Evolutionary conservation across 2,888 invertebrate genomes (phyloP).

Genomic region (Ernsta delagoae): DNA sequence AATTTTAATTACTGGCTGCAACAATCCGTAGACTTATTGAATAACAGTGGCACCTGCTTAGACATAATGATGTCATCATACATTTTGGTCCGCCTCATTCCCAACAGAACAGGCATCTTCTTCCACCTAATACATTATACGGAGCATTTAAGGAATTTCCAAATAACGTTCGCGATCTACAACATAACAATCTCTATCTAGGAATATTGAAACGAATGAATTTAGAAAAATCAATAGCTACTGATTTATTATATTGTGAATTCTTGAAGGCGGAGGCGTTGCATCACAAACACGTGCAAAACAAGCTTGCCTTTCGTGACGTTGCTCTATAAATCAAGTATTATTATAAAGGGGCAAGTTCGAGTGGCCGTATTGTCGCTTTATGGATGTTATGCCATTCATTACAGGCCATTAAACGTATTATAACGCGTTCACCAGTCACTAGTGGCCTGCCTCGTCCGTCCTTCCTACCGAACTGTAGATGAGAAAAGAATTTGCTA

Average conservation of each 20-base stretch:
- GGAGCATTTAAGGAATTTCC: too few relatives aligned
- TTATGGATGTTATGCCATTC: conserved; percentile 84
- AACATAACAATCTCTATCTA: neutral
- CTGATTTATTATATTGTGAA: conserved; percentile 61
- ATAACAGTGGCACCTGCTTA: too few relatives aligned
- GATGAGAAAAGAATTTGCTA: conserved; percentile 47
- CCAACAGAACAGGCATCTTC: too few relatives aligned
- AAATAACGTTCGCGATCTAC: too few relatives aligned
- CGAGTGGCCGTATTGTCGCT: conserved; percentile 81
- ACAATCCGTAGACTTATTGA: too few relatives aligned
- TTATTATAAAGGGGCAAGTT: conserved; percentile 80
- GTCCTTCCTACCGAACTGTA: conserved; percentile 33
- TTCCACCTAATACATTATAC: too few relatives aligned
- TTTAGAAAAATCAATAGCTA: neutral
- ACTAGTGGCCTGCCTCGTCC: conserved; percentile 48
- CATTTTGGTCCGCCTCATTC: too few relatives aligned
- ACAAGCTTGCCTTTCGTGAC: conserved; percentile 69
- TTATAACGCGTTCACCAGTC: conserved; percentile 71
- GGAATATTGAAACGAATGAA: neutral
- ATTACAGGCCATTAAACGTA: conserved; percentile 84
- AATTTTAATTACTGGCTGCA: too few relatives aligned
- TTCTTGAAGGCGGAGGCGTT: conserved; percentile 60
- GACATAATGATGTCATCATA: too few relatives aligned
- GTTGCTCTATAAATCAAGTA: conserved; percentile 77
- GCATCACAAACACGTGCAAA: conserved; percentile 75